Evolutionary conservation across 2,888 invertebrate genomes (phyloP).

Genomic region (Nezara viridula): DNA sequence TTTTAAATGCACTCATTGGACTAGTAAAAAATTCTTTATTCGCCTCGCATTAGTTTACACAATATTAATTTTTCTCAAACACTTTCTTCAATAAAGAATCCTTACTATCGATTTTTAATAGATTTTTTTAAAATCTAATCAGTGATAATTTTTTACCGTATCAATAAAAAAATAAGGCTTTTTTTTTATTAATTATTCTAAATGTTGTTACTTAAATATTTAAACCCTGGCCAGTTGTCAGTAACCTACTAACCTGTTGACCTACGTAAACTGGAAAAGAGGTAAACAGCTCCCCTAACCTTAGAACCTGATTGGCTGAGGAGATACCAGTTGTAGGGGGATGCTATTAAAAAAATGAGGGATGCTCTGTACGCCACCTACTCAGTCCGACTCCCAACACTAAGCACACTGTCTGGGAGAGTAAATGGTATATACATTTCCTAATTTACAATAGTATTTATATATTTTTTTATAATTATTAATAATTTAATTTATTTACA

Average conservation of each 20-base stretch:
- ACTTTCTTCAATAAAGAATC: no score
- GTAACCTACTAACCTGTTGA: not conserved
- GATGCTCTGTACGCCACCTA: not conserved
- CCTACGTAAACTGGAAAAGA: conserved; percentile 19
- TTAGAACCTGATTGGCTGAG: conserved; percentile 14
- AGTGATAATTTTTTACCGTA: no score
- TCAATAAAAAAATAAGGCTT: no score
- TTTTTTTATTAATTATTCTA: not conserved
- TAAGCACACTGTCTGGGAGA: not conserved
- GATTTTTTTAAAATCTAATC: no score
- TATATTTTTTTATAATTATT: not conserved
- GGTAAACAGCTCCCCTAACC: not conserved
- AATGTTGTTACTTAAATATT: not conserved
- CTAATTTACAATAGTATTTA: not conserved
- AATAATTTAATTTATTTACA: not conserved
- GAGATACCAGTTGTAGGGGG: conserved; percentile 22
- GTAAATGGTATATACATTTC: not conserved
- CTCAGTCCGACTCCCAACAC: not conserved
- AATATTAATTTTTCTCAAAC: no score
- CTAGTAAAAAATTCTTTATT: no score
- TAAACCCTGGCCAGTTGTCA: not conserved
- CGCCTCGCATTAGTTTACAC: no score
- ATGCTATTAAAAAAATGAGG: conserved; percentile 5
- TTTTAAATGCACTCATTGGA: no score
- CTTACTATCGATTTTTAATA: no score